phyloP scores from a whole-genome alignment of 2,888 invertebrate species.

The Strigamia maritima region DNA sequence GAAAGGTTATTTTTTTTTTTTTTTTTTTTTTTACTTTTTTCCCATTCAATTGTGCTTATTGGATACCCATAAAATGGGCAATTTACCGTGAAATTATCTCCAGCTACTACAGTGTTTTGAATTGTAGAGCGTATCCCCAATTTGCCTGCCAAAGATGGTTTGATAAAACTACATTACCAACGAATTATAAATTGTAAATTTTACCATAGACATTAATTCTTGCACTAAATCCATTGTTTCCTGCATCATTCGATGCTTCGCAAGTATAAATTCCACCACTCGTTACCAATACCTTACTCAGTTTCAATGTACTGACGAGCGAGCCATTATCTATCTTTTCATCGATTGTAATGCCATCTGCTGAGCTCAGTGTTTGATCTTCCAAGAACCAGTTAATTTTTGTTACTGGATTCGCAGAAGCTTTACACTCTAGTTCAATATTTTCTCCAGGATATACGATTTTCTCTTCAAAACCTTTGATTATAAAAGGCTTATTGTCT shows the following conservation, averaged over 20 bases:
- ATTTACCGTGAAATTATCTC: background rate
- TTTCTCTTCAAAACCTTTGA: background rate
- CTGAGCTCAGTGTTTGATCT: background rate
- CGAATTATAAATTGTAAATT: background rate
- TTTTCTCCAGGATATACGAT: background rate
- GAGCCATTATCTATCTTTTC: background rate
- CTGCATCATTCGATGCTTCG: background rate
- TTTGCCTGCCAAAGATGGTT: no score
- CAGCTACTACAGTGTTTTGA: background rate
- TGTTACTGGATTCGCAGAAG: background rate
- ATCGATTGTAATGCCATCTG: background rate
- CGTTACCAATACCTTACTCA: background rate
- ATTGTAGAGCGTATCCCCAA: background rate
- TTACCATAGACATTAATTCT: background rate
- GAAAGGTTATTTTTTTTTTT: no score
- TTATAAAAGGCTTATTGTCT: background rate
- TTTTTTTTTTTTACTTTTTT: no score
- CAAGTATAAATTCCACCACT: background rate
- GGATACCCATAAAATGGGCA: background rate
- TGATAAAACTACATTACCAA: no score
- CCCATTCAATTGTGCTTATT: background rate
- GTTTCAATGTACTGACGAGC: background rate
- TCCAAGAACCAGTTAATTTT: background rate
- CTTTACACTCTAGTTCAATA: background rate
- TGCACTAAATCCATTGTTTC: background rate